Evolutionary conservation across 2,113 vertebrate genomes (phyloP).

Genomic region (Caranx melampygus): DNA sequence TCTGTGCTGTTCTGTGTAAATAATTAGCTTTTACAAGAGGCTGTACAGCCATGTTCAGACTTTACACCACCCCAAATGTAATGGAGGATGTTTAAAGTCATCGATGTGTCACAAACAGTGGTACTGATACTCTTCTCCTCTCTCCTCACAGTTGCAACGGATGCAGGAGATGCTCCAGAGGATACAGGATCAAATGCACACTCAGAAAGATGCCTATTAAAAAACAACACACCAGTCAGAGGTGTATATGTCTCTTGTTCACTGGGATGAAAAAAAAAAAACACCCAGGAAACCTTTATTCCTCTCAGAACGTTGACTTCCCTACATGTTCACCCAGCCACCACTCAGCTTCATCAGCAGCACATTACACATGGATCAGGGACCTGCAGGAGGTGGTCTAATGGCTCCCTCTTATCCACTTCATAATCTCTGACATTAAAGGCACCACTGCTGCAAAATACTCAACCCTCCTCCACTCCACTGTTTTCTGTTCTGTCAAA

Average conservation of each 20-base stretch:
- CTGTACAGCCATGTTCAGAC: not conserved
- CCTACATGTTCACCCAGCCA: slow-evolving; percentile 26
- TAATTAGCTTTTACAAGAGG: slow-evolving; percentile 2
- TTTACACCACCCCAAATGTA: not conserved
- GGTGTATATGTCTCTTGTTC: slow-evolving; percentile 18
- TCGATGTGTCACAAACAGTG: not conserved
- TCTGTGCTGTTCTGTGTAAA: slow-evolving; percentile 36
- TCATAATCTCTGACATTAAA: slow-evolving; percentile 27
- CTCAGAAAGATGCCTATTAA: slow-evolving; percentile 83
- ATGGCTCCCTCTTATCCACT: slow-evolving; percentile 32
- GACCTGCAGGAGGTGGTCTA: slow-evolving; percentile 37
- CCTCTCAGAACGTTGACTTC: slow-evolving; percentile 50
- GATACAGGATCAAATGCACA: slow-evolving; percentile 94
- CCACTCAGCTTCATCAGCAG: slow-evolving; percentile 48
- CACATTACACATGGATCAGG: slow-evolving; percentile 45
- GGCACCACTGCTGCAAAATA: slow-evolving; percentile 27
- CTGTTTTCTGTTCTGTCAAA: slow-evolving; percentile 20
- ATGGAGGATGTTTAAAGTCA: not conserved
- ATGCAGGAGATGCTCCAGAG: slow-evolving; percentile 98
- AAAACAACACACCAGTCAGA: slow-evolving; percentile 43
- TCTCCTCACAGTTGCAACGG: slow-evolving; percentile 86
- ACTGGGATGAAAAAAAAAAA: slow-evolving; percentile 38
- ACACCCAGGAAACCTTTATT: slow-evolving; percentile 42
- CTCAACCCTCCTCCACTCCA: slow-evolving; percentile 23
- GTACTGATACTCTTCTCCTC: not conserved